phyloP scores from a whole-genome alignment of 2,888 invertebrate species.

The Drosophila cognata region DNA sequence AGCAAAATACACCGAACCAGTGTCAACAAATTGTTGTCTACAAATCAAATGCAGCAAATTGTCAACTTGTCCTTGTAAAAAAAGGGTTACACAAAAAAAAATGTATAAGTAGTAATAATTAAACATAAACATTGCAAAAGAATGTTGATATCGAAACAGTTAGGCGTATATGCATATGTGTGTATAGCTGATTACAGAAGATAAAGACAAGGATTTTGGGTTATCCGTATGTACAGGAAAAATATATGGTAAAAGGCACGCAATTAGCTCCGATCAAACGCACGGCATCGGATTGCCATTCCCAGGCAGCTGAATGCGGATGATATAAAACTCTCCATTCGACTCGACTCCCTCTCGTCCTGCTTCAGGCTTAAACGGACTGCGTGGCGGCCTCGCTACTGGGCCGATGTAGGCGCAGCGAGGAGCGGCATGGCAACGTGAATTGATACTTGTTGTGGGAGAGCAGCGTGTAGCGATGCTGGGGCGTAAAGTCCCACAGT shows the following conservation, averaged over 20 bases:
- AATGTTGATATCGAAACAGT: conserved; percentile 38
- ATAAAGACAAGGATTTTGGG: conserved; percentile 14
- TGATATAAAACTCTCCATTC: neutral
- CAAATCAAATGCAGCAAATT: conserved; percentile 42
- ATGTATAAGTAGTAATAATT: conserved; percentile 14
- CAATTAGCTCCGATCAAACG: conserved; percentile 35
- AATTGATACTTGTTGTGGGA: conserved; percentile 84
- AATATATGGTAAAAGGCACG: conserved; percentile 32
- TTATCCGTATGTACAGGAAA: conserved; percentile 52
- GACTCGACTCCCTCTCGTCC: neutral
- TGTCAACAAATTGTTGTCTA: conserved; percentile 31
- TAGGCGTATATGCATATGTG: conserved; percentile 15
- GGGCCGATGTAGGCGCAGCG: conserved; percentile 79
- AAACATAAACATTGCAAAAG: conserved; percentile 49
- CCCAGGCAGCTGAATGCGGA: conserved; percentile 6
- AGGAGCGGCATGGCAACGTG: conserved; percentile 85
- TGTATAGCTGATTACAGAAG: conserved; percentile 26
- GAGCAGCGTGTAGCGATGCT: conserved; percentile 85
- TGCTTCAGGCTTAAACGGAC: conserved; percentile 56
- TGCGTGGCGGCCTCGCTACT: conserved; percentile 67
- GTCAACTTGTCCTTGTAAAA: conserved; percentile 35
- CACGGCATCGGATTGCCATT: conserved; percentile 15
- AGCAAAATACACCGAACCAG: conserved; percentile 38
- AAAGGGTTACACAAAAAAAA: conserved; percentile 26
- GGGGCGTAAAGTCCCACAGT: conserved; percentile 86